Conservation (phyloP, 2,113 vertebrate species). For the Edolisoma coerulescens region DNA sequence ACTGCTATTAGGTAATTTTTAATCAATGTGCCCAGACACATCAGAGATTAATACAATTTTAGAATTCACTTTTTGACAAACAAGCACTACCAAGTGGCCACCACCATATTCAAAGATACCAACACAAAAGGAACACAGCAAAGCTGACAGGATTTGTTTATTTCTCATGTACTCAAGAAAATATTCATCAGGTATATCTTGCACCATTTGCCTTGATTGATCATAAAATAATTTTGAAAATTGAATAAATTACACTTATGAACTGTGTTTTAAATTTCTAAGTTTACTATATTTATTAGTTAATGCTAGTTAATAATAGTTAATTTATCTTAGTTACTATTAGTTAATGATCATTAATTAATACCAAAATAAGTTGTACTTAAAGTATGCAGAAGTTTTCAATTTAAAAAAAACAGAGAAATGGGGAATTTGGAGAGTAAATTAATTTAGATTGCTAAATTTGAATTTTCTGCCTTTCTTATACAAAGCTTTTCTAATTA, state of each 20-base stretch:
- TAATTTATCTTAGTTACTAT: neutral
- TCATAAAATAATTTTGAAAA: neutral
- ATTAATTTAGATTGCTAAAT: neutral
- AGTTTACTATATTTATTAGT: neutral
- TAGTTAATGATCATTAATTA: neutral
- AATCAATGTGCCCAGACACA: neutral
- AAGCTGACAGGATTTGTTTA: neutral
- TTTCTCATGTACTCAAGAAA: neutral
- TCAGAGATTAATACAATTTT: neutral
- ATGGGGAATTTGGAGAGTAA: neutral
- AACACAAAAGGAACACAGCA: neutral
- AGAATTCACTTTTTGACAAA: neutral
- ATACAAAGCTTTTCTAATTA: neutral
- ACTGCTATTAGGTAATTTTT: neutral
- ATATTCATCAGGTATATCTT: neutral
- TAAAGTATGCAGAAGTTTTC: neutral
- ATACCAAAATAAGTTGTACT: neutral
- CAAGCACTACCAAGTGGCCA: neutral
- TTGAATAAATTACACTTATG: neutral
- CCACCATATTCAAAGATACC: neutral
- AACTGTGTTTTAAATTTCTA: neutral
- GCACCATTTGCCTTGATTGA: neutral
- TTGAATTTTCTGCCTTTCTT: neutral
- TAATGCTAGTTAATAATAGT: neutral
- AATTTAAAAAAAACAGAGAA: neutral